phyloP scores from a whole-genome alignment of 2,888 invertebrate genomes.

The Ligdia adustata region DNA sequence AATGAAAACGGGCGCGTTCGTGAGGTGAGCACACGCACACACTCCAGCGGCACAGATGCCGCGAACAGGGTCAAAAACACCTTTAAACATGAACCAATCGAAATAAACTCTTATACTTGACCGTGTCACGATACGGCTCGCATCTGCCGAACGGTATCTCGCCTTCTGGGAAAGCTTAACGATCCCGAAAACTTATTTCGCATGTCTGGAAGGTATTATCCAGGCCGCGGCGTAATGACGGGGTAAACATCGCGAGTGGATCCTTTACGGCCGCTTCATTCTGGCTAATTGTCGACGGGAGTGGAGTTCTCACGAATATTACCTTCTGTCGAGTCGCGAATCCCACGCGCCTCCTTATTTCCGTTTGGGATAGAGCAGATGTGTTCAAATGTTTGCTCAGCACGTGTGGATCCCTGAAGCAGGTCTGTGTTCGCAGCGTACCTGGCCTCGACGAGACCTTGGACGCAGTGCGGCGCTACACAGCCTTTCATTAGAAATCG shows the following conservation, averaged over 20 bases:
- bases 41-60: slow-evolving; percentile 56
- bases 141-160: slow-evolving; percentile 80
- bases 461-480: slow-evolving; percentile 67
- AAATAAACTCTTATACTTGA: slow-evolving; percentile 77
- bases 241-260: slow-evolving; percentile 72
- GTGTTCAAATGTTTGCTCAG: slow-evolving; percentile 65
- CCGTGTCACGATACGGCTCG: slow-evolving; percentile 75
- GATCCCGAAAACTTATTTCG: slow-evolving; percentile 76
- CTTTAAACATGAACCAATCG: slow-evolving; percentile 77
- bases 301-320: slow-evolving; percentile 79
- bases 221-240: slow-evolving; percentile 68
- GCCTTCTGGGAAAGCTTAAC: slow-evolving; percentile 80
- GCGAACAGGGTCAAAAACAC: slow-evolving; percentile 81
- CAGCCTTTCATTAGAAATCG: slow-evolving; percentile 70
- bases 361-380: slow-evolving; percentile 66
- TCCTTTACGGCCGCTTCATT: slow-evolving; percentile 73
- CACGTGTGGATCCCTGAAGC: slow-evolving; percentile 59
- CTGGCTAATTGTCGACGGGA: slow-evolving; percentile 74
- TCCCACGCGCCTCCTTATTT: slow-evolving; percentile 75
- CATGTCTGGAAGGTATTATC: slow-evolving; percentile 79
- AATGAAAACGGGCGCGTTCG: slow-evolving; percentile 72
- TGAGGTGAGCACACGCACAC: slow-evolving; percentile 63
- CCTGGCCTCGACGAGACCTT: slow-evolving; percentile 57
- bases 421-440: slow-evolving; percentile 57
- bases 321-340: slow-evolving; percentile 70